These are phyloP conservation scores for Chrysolina haemoptera DNA, from an alignment of 2,888 invertebrate species.

Conservation along the genomic window DNA sequence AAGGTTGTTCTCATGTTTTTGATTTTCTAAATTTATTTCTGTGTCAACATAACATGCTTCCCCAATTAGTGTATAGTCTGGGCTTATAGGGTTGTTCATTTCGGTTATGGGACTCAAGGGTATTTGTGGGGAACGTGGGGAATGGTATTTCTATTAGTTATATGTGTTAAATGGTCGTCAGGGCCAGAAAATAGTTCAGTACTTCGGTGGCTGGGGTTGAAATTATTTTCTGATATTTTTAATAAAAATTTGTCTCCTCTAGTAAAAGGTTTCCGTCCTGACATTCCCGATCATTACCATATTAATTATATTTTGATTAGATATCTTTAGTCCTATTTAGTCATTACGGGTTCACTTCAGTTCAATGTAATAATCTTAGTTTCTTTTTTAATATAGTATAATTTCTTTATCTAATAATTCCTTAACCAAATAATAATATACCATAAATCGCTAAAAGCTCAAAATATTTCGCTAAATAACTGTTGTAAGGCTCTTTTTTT, in stretches of 20 bases:
- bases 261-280: constrained; percentile 4
- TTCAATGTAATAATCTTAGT: background rate
- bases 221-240: background rate
- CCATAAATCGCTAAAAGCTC: no score
- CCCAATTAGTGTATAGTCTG: background rate
- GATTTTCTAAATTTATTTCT: no score
- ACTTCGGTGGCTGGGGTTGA: background rate
- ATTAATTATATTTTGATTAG: background rate
- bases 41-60: background rate
- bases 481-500: no score
- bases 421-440: no score
- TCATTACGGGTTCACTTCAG: background rate
- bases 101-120: background rate
- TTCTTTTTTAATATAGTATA: no score
- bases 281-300: background rate
- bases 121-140: no score
- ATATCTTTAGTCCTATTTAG: no score
- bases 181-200: background rate
- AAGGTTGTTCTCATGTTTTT: no score
- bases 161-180: background rate
- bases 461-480: no score
- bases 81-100: background rate
- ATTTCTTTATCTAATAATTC: no score
- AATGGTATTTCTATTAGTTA: no score
- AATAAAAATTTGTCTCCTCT: constrained; percentile 3